Conservation (phyloP, 2,888 invertebrate genomes). For the Acleris emargana region DNA sequence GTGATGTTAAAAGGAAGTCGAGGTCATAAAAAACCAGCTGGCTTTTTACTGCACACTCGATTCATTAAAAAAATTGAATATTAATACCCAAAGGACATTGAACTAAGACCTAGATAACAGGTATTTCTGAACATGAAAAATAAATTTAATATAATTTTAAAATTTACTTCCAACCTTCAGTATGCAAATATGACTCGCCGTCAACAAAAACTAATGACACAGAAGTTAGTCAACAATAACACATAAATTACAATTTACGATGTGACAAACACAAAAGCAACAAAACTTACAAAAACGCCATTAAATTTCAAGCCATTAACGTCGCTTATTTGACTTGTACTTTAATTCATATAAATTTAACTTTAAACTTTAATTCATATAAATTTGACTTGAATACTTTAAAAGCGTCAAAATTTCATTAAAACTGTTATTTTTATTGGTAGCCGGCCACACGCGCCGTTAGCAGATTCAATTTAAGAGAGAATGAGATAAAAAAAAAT, state of each 20-base stretch:
- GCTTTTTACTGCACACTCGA: background rate
- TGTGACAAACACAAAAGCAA: constrained; percentile 65
- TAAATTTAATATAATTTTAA: background rate
- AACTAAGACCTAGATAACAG: background rate
- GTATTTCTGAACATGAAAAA: background rate
- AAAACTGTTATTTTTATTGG: constrained; percentile 75
- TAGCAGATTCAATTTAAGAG: constrained; percentile 81
- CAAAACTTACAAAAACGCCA: constrained; percentile 46
- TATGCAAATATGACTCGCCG: constrained; percentile 19
- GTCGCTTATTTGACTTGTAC: constrained; percentile 44
- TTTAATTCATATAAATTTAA: constrained; percentile 45
- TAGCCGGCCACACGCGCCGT: constrained; percentile 64
- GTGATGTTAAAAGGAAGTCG: constrained; percentile 1
- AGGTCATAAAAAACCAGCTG: background rate
- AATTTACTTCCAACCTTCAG: background rate
- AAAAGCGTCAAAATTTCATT: constrained; percentile 73
- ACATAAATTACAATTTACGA: constrained; percentile 67
- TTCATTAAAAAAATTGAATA: too few relatives aligned
- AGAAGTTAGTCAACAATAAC: constrained; percentile 51
- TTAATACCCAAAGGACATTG: constrained; percentile 1
- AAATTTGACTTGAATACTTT: constrained; percentile 58
- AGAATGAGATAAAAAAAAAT: constrained; percentile 82
- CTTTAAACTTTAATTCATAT: constrained; percentile 64
- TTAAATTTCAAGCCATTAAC: constrained; percentile 67
- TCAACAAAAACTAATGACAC: constrained; percentile 46